These are phyloP conservation scores for Ptychoptera contaminata DNA, from an alignment of 2,888 invertebrate genomes.

Conservation along the genomic window DNA sequence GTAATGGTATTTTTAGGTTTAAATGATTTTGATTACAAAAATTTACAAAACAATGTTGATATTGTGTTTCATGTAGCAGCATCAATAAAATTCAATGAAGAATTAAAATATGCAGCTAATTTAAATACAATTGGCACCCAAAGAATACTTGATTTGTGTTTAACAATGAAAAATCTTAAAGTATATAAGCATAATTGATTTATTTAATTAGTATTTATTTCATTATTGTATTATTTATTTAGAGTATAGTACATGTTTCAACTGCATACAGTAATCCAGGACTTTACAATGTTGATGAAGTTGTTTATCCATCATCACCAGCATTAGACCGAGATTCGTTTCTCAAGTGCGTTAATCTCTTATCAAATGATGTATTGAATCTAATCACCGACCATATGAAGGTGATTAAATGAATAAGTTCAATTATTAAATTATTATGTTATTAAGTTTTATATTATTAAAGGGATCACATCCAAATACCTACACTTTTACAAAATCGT, in stretches of 20 bases:
- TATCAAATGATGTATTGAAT: slow-evolving; percentile 44
- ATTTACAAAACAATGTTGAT: slow-evolving; percentile 50
- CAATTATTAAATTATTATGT: neutral
- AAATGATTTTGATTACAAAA: slow-evolving; percentile 42
- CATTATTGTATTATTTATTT: slow-evolving; percentile 5
- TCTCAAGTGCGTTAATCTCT: slow-evolving; percentile 41
- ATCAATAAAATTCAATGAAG: slow-evolving; percentile 88
- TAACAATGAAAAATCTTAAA: slow-evolving; percentile 60
- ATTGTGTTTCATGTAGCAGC: slow-evolving; percentile 93
- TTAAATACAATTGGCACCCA: slow-evolving; percentile 85
- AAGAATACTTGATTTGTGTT: slow-evolving; percentile 65
- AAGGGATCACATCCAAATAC: slow-evolving; percentile 82
- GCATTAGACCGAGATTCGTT: slow-evolving; percentile 41
- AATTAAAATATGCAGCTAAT: slow-evolving; percentile 68
- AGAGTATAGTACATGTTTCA: slow-evolving; percentile 79
- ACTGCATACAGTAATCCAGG: slow-evolving; percentile 96
- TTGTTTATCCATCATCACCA: slow-evolving; percentile 58
- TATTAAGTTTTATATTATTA: slow-evolving; percentile 7
- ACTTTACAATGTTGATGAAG: slow-evolving; percentile 59
- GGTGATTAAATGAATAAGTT: slow-evolving; percentile 23
- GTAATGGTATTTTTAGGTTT: slow-evolving; percentile 33
- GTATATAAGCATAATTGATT: slow-evolving; percentile 22
- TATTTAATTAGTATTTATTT: neutral
- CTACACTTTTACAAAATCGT: slow-evolving; percentile 87
- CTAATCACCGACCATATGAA: slow-evolving; percentile 39